Evolutionary conservation across 2,113 vertebrate genomes (phyloP).

Genomic region (Cyanoliseus patagonus): DNA sequence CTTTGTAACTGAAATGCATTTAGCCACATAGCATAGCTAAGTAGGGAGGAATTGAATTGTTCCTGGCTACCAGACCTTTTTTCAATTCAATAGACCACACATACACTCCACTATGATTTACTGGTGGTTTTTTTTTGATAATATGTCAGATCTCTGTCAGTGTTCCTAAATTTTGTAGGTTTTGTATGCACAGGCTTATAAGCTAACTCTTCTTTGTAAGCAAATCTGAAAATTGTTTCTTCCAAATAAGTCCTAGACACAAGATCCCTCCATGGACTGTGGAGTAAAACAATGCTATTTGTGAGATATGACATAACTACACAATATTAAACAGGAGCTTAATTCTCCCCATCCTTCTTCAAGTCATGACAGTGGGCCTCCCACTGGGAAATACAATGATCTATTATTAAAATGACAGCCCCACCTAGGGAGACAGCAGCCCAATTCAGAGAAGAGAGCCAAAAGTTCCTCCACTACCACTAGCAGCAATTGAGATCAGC

Average conservation of each 20-base stretch:
- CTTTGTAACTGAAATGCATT: not conserved
- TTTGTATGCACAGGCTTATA: not conserved
- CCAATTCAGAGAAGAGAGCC: conserved; percentile 38
- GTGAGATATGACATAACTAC: conserved; percentile 29
- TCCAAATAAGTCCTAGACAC: not conserved
- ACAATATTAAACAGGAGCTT: conserved; percentile 54
- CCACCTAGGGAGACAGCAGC: conserved; percentile 57
- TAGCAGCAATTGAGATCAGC: conserved; percentile 64
- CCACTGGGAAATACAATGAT: conserved; percentile 44
- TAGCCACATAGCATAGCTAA: not conserved
- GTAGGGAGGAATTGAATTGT: not conserved
- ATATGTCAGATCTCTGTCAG: conserved; percentile 18
- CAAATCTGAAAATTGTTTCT: conserved; percentile 30
- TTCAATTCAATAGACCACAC: conserved; percentile 31
- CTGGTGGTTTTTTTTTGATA: not conserved
- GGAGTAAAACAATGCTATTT: conserved; percentile 19
- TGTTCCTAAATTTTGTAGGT: not conserved
- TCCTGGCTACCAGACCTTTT: conserved; percentile 16
- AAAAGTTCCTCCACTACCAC: not conserved
- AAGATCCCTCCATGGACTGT: not conserved
- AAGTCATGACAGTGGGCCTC: conserved; percentile 19
- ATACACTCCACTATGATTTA: not conserved
- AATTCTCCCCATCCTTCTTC: conserved; percentile 27
- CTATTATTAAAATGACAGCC: conserved; percentile 64
- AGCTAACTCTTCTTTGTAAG: not conserved